Evolutionary conservation across 2,113 vertebrate species (phyloP).

Genomic region (Tyto alba): DNA sequence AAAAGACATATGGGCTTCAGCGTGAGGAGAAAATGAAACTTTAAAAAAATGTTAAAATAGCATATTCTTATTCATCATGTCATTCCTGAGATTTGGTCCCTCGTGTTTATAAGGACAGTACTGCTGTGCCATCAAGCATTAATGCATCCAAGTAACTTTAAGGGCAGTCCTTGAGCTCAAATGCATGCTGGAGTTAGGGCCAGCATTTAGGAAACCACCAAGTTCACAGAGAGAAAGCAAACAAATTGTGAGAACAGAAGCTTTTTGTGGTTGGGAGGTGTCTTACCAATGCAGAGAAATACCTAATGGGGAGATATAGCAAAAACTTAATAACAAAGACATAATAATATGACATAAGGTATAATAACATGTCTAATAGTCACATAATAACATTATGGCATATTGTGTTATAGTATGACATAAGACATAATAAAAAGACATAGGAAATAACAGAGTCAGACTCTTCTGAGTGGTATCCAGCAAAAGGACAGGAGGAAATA

Average conservation of each 20-base stretch:
- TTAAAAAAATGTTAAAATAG: not conserved
- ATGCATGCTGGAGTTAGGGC: not conserved
- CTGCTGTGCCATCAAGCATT: not conserved
- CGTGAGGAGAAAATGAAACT: not conserved
- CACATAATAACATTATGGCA: not conserved
- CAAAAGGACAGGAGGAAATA: not conserved
- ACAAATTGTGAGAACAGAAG: not conserved
- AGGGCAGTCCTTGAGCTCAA: not conserved
- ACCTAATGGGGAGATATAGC: not conserved
- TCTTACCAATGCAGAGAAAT: not conserved
- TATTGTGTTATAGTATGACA: not conserved
- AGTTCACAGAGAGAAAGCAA: not conserved
- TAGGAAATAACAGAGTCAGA: not conserved
- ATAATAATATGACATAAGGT: not conserved
- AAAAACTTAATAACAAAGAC: not conserved
- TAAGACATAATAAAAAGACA: not conserved
- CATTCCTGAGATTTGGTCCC: not conserved
- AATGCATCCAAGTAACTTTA: not conserved
- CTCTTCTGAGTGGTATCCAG: not conserved
- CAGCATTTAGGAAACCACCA: not conserved
- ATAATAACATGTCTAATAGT: not conserved
- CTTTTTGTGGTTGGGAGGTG: not conserved
- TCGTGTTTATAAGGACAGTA: not conserved
- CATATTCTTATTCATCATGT: not conserved
- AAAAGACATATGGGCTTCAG: not conserved